Percentiles rank a stretch among this genome's conserved stretches.
phyloP scores from a whole-genome alignment of 2,113 vertebrate genomes.

The Carassius carassius region DNA sequence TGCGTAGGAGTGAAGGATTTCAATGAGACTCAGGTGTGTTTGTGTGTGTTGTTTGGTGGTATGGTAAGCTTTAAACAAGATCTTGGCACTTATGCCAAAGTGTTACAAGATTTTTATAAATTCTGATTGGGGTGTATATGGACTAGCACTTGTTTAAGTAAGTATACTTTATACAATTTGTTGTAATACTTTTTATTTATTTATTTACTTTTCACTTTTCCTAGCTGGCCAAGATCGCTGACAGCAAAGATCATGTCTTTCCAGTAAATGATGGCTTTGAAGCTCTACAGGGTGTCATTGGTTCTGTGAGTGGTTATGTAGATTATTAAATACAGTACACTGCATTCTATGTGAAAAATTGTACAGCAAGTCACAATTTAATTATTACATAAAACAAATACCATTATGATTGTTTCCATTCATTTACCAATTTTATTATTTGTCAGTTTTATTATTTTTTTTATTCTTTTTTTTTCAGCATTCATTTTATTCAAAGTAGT shows the following conservation, averaged over 20 bases:
- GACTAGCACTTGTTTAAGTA: not conserved
- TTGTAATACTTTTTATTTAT: not conserved
- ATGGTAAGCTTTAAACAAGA: not conserved
- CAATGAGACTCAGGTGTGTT: conserved; percentile 95
- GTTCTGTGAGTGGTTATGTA: conserved; percentile 85
- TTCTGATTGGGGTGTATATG: not conserved
- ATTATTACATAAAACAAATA: too few relatives aligned
- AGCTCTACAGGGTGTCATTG: conserved; percentile 93
- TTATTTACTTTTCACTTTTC: conserved; percentile 13
- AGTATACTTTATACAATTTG: not conserved
- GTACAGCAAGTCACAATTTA: too few relatives aligned
- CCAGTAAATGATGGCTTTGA: conserved; percentile 97
- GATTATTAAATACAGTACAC: not conserved
- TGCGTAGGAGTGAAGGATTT: conserved; percentile 99
- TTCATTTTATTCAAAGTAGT: not conserved
- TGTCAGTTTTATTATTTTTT: not conserved
- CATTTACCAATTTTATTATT: not conserved
- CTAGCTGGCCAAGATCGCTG: conserved; percentile 96
- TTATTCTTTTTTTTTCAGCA: not conserved
- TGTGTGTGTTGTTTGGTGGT: not conserved
- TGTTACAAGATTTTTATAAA: not conserved
- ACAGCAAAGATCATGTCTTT: conserved; percentile 96
- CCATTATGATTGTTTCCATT: too few relatives aligned
- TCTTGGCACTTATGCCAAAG: not conserved
- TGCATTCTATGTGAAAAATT: not conserved